phyloP scores from a whole-genome alignment of 2,797 vertebrate genomes.

The Sorex maritimensis region DNA sequence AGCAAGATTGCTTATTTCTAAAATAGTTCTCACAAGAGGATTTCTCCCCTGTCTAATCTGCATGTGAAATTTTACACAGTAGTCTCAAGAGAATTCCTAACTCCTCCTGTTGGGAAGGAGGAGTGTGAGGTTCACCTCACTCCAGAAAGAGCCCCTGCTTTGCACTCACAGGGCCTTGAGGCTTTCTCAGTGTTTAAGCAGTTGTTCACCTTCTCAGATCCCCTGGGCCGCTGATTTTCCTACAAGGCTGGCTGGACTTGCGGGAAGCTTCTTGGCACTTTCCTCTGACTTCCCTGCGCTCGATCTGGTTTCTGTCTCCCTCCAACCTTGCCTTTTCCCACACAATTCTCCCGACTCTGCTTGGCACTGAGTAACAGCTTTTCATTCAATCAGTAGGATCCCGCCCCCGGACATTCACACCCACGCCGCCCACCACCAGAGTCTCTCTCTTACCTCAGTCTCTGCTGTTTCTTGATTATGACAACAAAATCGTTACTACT shows the following conservation, averaged over 20 bases:
- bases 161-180: not conserved
- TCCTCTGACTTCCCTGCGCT: not conserved
- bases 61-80: slow-evolving; percentile 34
- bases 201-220: not conserved
- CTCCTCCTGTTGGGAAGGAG: not conserved
- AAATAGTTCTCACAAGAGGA: slow-evolving; percentile 35
- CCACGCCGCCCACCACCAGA: too few relatives aligned
- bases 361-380: not conserved
- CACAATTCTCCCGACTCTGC: too few relatives aligned
- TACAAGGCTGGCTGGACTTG: slow-evolving; percentile 9
- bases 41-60: not conserved
- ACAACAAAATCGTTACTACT: not conserved
- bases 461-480: slow-evolving; percentile 7
- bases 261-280: not conserved
- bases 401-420: not conserved
- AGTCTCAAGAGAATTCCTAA: not conserved
- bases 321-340: not conserved
- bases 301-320: not conserved
- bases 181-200: not conserved
- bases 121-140: not conserved
- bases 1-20: slow-evolving; percentile 53
- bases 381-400: not conserved
- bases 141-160: not conserved
- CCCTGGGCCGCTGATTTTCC: not conserved
- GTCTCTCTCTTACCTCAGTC: not conserved